Conservation (phyloP, 2,797 vertebrate species). For the Lacerta bilineata region DNA sequence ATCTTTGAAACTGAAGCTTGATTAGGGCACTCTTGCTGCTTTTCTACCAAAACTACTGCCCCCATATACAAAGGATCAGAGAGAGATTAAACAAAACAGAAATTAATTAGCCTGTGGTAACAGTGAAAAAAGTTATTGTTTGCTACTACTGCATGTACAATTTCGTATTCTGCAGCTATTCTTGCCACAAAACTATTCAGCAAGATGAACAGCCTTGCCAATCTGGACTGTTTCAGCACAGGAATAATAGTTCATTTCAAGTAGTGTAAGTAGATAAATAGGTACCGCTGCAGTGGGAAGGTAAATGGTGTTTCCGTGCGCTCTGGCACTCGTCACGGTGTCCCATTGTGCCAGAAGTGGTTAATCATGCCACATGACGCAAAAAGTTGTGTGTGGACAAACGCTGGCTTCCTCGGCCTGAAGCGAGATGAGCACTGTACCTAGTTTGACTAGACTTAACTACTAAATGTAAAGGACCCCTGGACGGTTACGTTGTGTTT, state of each 20-base stretch:
- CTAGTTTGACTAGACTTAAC: too few species aligned
- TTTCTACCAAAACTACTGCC: background rate
- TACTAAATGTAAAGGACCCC: too few species aligned
- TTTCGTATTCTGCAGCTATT: too few species aligned
- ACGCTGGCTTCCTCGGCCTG: too few species aligned
- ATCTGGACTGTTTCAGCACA: background rate
- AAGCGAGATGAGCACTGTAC: too few species aligned
- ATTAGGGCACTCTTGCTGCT: background rate
- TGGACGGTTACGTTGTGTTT: background rate
- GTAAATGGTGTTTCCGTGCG: too few species aligned
- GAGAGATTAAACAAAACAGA: background rate
- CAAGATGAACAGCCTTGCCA: background rate
- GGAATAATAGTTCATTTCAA: background rate
- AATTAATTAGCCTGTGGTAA: background rate
- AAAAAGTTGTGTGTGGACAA: too few species aligned
- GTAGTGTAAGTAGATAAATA: too few species aligned
- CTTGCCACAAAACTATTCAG: background rate
- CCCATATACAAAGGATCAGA: background rate
- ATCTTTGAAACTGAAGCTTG: background rate
- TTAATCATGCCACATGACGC: too few species aligned
- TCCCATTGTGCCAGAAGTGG: too few species aligned
- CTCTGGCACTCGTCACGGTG: too few species aligned
- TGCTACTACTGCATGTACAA: background rate
- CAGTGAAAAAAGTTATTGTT: background rate
- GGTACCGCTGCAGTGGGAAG: too few species aligned